These are phyloP conservation scores for Potamarius usumacintae DNA, from an alignment of 2,113 vertebrate genomes.

Conservation along the genomic window DNA sequence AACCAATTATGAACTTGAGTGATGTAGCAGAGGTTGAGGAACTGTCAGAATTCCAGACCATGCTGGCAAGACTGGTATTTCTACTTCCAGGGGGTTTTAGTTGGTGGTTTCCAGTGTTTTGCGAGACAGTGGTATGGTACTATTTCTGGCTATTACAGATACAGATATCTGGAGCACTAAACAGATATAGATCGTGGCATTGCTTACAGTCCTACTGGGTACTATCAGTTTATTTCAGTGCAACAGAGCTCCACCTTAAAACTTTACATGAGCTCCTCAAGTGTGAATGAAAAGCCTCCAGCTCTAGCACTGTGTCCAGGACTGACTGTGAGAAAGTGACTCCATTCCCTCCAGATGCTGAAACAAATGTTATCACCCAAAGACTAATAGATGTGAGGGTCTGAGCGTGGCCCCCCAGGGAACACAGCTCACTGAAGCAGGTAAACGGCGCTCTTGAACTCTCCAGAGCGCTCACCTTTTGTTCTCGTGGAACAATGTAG, in stretches of 20 bases:
- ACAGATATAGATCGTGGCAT: not conserved
- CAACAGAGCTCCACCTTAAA: not conserved
- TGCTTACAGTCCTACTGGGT: not conserved
- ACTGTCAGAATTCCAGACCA: not conserved
- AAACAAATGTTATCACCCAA: slow-evolving; percentile 69
- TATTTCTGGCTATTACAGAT: not conserved
- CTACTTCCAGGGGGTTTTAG: not conserved
- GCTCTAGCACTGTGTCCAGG: not conserved
- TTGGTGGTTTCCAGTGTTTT: not conserved
- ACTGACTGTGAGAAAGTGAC: slow-evolving; percentile 59
- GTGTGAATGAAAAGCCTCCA: not conserved
- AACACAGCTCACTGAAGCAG: slow-evolving; percentile 64
- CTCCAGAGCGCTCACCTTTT: slow-evolving; percentile 66
- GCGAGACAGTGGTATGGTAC: too few relatives aligned
- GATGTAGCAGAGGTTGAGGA: not conserved
- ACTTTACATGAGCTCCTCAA: not conserved
- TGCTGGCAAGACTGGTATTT: not conserved
- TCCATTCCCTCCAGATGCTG: slow-evolving; percentile 44
- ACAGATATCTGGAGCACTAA: not conserved
- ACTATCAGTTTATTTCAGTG: not conserved
- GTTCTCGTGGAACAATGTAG: slow-evolving; percentile 70
- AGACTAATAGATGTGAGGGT: slow-evolving; percentile 68
- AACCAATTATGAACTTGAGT: not conserved
- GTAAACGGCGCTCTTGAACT: slow-evolving; percentile 68
- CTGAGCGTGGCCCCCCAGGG: slow-evolving; percentile 54